Evolutionary conservation across 2,113 vertebrate genomes (phyloP), one percentile per base, ranked within the genome.

Genomic region (Bothrops jararaca): DNA sequence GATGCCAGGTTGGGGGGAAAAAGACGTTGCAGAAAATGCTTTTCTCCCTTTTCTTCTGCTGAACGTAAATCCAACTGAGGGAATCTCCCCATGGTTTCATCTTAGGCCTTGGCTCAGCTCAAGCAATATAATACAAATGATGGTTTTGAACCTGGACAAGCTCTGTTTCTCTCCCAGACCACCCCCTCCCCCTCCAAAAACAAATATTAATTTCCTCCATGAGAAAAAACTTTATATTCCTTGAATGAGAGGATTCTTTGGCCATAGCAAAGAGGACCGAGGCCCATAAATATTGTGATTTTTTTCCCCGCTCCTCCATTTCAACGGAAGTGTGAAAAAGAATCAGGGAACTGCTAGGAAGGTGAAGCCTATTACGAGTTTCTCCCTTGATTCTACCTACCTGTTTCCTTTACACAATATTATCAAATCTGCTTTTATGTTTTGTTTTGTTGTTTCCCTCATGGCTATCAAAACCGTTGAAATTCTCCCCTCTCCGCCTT

Each of bases 251-350:
- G n/a, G n/a, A 74, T 74, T n/a, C 5, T 74, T 34, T 6, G n/a
- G 69, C 5, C n/a, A 22, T 22, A 80, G 18, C 69, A 34, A 18
- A 74, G 34, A 39, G 5, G 69, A 6, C 15, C 5, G n/a, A 74
- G n/a, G 69, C 15, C 15, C 34, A 1, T 42, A 22, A 42, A 80
- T 42, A 80, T 80, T 3, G 5, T 90, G 15, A 4, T 3, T 50
- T 64, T 2, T 6, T 1, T 0, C 34, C 39, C 29, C 4, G n/a
- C 23, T 5, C 3, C 12, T n/a, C 24, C 52, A 1, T 42, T 52
- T 2, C 29, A n/a, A 29, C 3, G 0, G n/a, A n/a, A 4, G 20
- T 3, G 45, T 5, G 26, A 2, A 11, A 5, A 13, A 9, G 20
- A 34, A 4, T 22, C 13, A 1, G 4, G n/a, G 53, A 45, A 3